Conservation (phyloP, 2,888 invertebrate species). For the Muschampia plurimacula region DNA sequence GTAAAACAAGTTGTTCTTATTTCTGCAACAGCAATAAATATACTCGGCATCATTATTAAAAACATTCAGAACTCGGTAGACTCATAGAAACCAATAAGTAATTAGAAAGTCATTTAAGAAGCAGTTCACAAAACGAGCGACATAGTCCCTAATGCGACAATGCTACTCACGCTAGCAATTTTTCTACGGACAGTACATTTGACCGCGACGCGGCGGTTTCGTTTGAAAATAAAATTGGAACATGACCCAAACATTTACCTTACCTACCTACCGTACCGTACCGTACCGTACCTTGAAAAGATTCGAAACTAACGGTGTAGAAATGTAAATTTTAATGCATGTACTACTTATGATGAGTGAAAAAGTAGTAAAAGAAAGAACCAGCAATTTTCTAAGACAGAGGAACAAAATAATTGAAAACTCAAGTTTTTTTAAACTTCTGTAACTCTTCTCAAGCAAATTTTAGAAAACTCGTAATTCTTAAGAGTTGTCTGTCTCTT, state of each 20-base stretch:
- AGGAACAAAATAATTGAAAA: neutral
- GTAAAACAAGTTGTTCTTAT: conserved; percentile 47
- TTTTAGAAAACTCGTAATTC: neutral
- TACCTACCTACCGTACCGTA: too few species aligned
- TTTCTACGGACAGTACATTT: conserved; percentile 8
- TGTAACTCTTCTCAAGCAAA: conserved; percentile 5
- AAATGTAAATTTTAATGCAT: neutral
- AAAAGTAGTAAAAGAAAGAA: neutral
- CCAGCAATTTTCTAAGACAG: neutral
- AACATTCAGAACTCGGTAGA: neutral
- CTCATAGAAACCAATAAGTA: neutral
- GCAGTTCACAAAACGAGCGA: neutral
- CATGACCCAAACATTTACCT: neutral
- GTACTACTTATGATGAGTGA: neutral
- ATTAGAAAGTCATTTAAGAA: neutral
- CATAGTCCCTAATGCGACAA: conserved; percentile 5
- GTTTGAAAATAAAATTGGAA: conserved; percentile 11
- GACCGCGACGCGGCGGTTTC: neutral
- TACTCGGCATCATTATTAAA: neutral
- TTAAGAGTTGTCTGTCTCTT: too few species aligned
- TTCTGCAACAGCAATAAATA: neutral
- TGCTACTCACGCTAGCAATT: conserved; percentile 18
- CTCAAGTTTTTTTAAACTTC: neutral
- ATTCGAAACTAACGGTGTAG: neutral
- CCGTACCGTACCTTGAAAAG: neutral